Evolutionary conservation across 1,140 invertebrate genomes (phyloP).

Genomic region (Pseudomyrmex concolor): DNA sequence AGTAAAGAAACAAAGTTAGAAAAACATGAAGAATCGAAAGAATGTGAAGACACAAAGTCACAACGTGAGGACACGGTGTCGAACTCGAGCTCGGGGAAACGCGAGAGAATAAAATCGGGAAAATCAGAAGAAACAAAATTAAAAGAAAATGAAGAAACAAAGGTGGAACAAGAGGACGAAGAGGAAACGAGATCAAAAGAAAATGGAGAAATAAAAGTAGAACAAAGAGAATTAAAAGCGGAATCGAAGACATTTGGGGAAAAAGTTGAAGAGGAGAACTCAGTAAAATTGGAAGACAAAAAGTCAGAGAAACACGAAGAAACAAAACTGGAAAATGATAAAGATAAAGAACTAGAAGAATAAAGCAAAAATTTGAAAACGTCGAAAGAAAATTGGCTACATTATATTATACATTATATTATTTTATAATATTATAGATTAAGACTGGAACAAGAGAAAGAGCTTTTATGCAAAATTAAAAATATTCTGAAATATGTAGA

Average conservation of each 20-base stretch:
- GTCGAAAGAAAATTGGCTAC: not conserved
- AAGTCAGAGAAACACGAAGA: not conserved
- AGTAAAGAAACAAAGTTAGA: not conserved
- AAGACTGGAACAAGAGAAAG: not conserved
- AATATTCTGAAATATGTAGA: not conserved
- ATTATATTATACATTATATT: conserved; percentile 1
- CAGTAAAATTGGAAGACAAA: not conserved
- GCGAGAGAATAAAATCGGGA: not conserved
- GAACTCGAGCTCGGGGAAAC: not conserved
- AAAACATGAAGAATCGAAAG: not conserved
- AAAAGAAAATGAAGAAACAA: not conserved
- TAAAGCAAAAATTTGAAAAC: not conserved
- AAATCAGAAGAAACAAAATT: not conserved
- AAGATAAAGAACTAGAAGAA: not conserved
- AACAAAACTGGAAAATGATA: not conserved
- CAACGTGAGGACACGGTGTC: not conserved
- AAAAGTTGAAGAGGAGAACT: not conserved
- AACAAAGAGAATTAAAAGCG: not conserved
- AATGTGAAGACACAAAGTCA: not conserved
- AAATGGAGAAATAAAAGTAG: not conserved
- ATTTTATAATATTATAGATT: not conserved
- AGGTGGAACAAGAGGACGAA: not conserved
- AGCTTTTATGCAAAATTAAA: not conserved
- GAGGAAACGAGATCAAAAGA: not conserved
- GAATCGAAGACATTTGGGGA: not conserved